Evolutionary conservation across 2,888 invertebrate species (phyloP).

Genomic region (Atherix ibis): DNA sequence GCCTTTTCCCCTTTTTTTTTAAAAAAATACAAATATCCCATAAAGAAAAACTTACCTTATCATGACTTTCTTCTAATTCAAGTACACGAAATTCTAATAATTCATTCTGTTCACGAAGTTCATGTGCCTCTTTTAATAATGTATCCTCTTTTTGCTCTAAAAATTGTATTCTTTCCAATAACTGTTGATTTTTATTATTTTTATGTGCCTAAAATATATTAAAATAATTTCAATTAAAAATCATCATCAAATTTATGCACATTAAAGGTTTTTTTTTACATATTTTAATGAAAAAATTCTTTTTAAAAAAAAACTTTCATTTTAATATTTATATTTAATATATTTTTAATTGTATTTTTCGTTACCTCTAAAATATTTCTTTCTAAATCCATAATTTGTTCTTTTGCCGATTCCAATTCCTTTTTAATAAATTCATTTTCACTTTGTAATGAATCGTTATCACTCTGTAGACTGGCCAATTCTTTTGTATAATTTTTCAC

Average conservation of each 20-base stretch:
- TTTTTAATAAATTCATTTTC: constrained; percentile 33
- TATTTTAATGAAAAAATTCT: no score
- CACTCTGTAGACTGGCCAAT: constrained; percentile 28
- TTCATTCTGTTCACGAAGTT: constrained; percentile 64
- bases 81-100: constrained; percentile 62
- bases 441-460: constrained; percentile 27
- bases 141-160: constrained; percentile 38
- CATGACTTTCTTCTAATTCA: constrained; percentile 53
- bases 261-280: not conserved
- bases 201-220: constrained; percentile 18
- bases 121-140: constrained; percentile 49
- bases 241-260: not conserved
- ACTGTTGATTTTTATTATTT: constrained; percentile 23
- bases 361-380: constrained; percentile 32
- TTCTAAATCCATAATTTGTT: constrained; percentile 36
- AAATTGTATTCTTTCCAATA: constrained; percentile 31
- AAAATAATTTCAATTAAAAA: constrained; percentile 2
- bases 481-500: constrained; percentile 24
- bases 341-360: not conserved
- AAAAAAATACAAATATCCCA: not conserved
- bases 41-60: constrained; percentile 31
- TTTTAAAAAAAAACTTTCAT: no score
- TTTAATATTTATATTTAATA: no score
- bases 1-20: not conserved
- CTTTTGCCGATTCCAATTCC: constrained; percentile 34